Evolutionary conservation across 2,113 vertebrate genomes (phyloP).

Genomic region (Spilogale gracilis): DNA sequence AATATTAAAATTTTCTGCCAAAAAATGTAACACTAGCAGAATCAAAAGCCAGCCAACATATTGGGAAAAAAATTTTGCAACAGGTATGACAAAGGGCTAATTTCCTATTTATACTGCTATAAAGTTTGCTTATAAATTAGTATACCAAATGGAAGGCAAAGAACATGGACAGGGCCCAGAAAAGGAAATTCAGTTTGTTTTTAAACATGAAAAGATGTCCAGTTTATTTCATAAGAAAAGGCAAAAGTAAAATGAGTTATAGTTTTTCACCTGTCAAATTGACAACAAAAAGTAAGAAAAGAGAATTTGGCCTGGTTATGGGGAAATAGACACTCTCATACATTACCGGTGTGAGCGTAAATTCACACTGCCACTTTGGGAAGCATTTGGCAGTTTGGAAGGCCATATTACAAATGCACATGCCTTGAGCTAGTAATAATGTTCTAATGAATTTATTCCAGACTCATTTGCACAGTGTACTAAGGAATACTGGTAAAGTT

Average conservation of each 20-base stretch:
- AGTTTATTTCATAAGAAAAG: neutral
- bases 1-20: neutral
- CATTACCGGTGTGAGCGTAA: neutral
- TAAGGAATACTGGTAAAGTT: neutral
- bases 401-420: neutral
- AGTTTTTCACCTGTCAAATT: neutral
- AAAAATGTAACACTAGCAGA: neutral
- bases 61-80: neutral
- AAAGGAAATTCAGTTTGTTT: conserved; percentile 38
- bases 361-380: neutral
- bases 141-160: neutral
- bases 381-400: neutral
- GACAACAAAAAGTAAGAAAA: neutral
- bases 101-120: neutral
- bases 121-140: neutral
- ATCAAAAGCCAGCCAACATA: neutral
- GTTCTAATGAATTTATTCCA: neutral
- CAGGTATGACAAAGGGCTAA: neutral
- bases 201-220: neutral
- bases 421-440: neutral
- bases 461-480: neutral
- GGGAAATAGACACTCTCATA: neutral
- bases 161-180: neutral
- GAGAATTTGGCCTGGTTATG: neutral
- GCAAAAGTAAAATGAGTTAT: neutral